These are phyloP conservation scores for Burhinus bistriatus DNA, from an alignment of 2,113 vertebrate species.

Conservation along the genomic window DNA sequence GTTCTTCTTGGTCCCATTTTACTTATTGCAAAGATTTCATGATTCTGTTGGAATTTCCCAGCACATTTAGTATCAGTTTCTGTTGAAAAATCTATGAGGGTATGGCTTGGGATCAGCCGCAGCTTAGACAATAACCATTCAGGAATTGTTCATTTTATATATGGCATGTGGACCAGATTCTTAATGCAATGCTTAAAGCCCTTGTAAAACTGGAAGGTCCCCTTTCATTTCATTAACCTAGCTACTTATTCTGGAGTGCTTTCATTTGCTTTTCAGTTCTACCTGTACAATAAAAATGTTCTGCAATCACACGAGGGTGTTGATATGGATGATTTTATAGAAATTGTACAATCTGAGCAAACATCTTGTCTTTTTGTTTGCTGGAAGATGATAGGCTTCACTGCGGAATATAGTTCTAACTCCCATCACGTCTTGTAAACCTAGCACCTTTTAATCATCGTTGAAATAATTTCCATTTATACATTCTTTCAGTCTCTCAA, in stretches of 20 bases:
- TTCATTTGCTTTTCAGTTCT: not conserved
- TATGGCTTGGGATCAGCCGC: not conserved
- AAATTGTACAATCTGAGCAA: not conserved
- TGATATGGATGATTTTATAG: not conserved
- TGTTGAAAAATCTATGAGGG: not conserved
- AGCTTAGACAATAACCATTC: not conserved
- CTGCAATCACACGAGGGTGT: not conserved
- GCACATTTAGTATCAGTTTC: not conserved
- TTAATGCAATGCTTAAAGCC: not conserved
- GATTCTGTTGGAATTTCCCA: not conserved
- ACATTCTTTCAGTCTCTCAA: not conserved
- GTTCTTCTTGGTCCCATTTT: not conserved
- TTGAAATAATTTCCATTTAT: not conserved
- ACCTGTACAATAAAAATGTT: not conserved
- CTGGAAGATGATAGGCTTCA: not conserved
- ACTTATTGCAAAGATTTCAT: not conserved
- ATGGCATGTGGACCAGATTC: not conserved
- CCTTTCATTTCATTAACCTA: not conserved
- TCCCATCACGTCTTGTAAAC: not conserved
- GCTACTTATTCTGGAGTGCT: not conserved
- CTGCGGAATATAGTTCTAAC: not conserved
- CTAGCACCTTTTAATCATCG: not conserved
- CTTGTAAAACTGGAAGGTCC: not conserved
- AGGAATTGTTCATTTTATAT: not conserved
- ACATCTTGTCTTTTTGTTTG: not conserved